A percentile compares a stretch with the other conserved stretches of the same genome.
These are phyloP conservation scores for Heliconius congener DNA, from an alignment of 1,140 invertebrate genomes.

Conservation along the genomic window DNA sequence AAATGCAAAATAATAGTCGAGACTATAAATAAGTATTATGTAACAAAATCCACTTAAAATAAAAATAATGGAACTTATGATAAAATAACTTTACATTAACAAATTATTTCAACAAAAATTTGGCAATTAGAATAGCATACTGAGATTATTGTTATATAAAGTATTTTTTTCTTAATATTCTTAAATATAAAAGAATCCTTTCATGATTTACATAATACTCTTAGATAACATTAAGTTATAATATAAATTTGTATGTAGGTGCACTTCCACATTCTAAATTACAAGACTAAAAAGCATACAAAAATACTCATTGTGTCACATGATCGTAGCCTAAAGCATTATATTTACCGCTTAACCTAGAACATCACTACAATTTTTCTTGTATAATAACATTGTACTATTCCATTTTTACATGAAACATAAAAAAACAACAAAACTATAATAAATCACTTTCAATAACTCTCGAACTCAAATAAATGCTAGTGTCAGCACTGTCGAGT, in stretches of 20 bases:
- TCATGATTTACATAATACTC: neutral
- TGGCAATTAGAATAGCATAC: neutral
- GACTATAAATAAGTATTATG: neutral
- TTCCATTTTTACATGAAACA: neutral
- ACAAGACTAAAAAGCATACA: constrained; percentile 3
- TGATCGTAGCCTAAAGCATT: neutral
- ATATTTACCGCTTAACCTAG: neutral
- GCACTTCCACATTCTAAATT: neutral
- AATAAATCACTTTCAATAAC: neutral
- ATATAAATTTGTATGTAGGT: neutral
- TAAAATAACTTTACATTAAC: neutral
- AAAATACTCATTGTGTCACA: neutral
- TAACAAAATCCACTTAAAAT: neutral
- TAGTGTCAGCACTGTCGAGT: neutral
- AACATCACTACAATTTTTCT: neutral
- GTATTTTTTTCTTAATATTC: neutral
- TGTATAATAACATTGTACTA: constrained; percentile 8
- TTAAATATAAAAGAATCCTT: neutral
- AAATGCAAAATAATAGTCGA: constrained; percentile 2
- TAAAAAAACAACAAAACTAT: neutral
- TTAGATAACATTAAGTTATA: neutral
- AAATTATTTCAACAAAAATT: constrained; percentile 1
- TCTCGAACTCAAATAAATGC: neutral
- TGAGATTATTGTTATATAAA: neutral
- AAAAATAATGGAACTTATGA: neutral